phyloP scores from a whole-genome alignment of 2,797 vertebrate species.

The Notolepis coatsorum region DNA sequence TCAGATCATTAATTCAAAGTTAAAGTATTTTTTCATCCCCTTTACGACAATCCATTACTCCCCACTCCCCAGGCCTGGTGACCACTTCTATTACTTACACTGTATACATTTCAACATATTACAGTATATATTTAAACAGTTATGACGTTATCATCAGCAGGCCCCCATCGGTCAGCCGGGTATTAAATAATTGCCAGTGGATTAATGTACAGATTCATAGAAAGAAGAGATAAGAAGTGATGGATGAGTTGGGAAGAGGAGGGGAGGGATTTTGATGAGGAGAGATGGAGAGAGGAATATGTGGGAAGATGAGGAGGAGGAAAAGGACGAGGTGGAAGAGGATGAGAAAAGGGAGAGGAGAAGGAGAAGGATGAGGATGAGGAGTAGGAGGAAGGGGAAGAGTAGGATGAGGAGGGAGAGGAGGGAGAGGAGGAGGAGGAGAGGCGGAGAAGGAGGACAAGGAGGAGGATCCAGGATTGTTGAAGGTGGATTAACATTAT shows the following conservation, averaged over 20 bases:
- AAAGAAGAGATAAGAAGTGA: too few relatives aligned
- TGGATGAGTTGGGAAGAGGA: constrained; percentile 44
- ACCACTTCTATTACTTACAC: too few relatives aligned
- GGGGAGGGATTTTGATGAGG: constrained; percentile 58
- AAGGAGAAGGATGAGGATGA: constrained; percentile 23
- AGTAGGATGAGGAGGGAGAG: constrained; percentile 23
- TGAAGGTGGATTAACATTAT: constrained; percentile 79
- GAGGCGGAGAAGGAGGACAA: constrained; percentile 44
- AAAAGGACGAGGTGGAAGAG: constrained; percentile 26
- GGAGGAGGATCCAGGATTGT: constrained; percentile 66
- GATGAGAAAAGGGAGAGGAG: constrained; percentile 33
- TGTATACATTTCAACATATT: too few relatives aligned
- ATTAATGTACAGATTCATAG: constrained; percentile 13
- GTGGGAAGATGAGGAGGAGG: too few relatives aligned
- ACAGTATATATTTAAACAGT: too few relatives aligned
- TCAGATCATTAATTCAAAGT: too few relatives aligned
- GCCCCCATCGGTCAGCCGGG: too few relatives aligned
- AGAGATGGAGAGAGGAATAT: constrained; percentile 39
- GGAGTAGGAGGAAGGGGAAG: constrained; percentile 40
- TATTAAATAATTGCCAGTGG: too few relatives aligned
- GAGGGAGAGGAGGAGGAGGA: constrained; percentile 47
- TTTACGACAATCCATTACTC: too few relatives aligned
- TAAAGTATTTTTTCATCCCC: too few relatives aligned
- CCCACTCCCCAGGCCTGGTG: too few relatives aligned
- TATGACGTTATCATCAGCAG: too few relatives aligned